A percentile compares a stretch with the other conserved stretches of the same genome.
Evolutionary conservation across 2,888 invertebrate genomes (phyloP).

Genomic region (Nezara viridula): DNA sequence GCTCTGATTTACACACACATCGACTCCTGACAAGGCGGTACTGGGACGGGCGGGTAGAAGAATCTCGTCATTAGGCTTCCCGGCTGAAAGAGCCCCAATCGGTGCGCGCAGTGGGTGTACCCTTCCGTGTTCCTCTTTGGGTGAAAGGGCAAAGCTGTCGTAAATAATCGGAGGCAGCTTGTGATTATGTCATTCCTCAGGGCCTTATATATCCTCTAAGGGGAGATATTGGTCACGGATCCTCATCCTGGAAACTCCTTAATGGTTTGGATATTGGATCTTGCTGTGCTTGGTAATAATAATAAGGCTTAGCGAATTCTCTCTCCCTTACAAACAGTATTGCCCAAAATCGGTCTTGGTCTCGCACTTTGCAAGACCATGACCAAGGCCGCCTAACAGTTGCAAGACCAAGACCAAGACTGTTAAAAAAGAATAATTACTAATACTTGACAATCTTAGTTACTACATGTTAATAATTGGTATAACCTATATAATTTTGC

Average conservation of each 20-base stretch:
- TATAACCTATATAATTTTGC: too few relatives aligned
- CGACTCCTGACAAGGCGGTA: background rate
- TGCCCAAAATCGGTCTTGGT: too few relatives aligned
- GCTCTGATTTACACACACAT: constrained; percentile 16
- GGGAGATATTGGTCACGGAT: background rate
- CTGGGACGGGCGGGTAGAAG: background rate
- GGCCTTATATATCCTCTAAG: background rate
- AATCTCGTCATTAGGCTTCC: constrained; percentile 17
- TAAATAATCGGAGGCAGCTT: constrained; percentile 7
- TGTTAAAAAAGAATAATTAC: too few relatives aligned
- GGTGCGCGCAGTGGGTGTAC: background rate
- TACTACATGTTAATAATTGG: too few relatives aligned
- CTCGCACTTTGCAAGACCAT: too few relatives aligned
- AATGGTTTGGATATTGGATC: background rate
- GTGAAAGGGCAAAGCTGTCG: background rate
- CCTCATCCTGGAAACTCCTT: background rate
- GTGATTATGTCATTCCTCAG: background rate
- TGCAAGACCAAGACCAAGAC: too few relatives aligned
- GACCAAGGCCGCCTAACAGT: too few relatives aligned
- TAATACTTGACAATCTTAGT: too few relatives aligned
- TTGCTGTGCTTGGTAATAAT: background rate
- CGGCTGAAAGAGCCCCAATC: background rate
- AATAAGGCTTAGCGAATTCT: too few relatives aligned
- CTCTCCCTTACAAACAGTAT: too few relatives aligned
- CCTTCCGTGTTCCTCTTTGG: background rate